These are phyloP conservation scores for Coptodon bakossiorum DNA, from an alignment of 2,113 vertebrate species.

Conservation along the genomic window DNA sequence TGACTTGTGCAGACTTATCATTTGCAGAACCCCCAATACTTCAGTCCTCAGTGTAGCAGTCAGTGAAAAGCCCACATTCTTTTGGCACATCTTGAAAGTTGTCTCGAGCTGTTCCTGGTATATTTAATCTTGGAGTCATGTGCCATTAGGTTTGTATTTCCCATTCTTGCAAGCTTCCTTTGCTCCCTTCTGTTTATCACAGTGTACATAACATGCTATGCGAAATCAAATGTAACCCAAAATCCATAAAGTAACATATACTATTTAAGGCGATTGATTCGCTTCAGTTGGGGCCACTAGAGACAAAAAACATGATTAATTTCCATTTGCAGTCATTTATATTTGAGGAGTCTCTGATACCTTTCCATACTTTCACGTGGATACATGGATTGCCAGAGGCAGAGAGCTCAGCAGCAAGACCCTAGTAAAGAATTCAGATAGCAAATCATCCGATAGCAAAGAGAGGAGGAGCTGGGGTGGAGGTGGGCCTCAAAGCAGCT, in stretches of 20 bases:
- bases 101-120: not conserved
- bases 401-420: not conserved
- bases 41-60: not conserved
- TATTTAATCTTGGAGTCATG: not conserved
- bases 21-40: not conserved
- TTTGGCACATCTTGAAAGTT: not conserved
- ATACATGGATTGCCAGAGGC: not conserved
- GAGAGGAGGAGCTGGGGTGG: not conserved
- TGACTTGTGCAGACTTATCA: not conserved
- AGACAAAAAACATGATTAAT: not conserved
- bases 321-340: not conserved
- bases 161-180: not conserved
- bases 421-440: not conserved
- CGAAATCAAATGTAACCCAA: not conserved
- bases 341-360: not conserved
- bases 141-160: not conserved
- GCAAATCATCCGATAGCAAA: not conserved
- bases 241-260: not conserved
- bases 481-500: not conserved
- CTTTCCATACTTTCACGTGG: not conserved
- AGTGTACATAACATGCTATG: not conserved
- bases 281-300: not conserved
- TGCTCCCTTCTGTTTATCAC: too few relatives aligned
- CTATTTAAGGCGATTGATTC: not conserved
- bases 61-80: not conserved